Evolutionary conservation across 2,888 invertebrate species (phyloP).

Genomic region (Ochropleura leucogaster): DNA sequence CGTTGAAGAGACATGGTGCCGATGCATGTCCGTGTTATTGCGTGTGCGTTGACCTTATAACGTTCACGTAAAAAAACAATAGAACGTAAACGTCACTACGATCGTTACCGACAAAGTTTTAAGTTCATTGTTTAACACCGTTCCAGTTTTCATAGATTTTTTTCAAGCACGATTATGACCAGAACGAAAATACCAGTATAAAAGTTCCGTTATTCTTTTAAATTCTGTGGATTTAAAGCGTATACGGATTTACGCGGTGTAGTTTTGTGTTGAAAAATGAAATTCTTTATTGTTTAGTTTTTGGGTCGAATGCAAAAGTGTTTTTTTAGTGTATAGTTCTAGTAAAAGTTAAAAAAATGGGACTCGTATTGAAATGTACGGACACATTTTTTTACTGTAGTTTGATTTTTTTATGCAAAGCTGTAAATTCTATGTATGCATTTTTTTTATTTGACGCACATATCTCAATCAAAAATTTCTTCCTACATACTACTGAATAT

Average conservation of each 20-base stretch:
- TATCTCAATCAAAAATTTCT: background rate
- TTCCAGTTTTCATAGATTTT: slow-evolving; percentile 25
- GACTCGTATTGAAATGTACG: background rate
- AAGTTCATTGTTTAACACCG: slow-evolving; percentile 39
- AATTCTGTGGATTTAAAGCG: slow-evolving; percentile 19
- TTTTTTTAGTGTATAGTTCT: background rate
- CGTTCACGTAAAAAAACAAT: slow-evolving; percentile 43
- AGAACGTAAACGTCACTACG: slow-evolving; percentile 42
- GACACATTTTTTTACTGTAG: background rate
- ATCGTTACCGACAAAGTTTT: slow-evolving; percentile 36
- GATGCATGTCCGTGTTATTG: background rate
- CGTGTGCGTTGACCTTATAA: background rate
- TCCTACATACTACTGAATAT: slow-evolving; percentile 2
- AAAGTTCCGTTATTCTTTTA: slow-evolving; percentile 17
- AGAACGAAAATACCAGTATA: slow-evolving; percentile 5
- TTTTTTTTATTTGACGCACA: background rate
- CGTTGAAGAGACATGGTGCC: background rate
- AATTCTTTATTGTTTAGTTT: slow-evolving; percentile 6
- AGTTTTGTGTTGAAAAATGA: background rate
- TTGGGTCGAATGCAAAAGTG: background rate
- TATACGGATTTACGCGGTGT: slow-evolving; percentile 4
- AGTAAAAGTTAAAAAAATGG: background rate
- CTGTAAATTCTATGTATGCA: background rate
- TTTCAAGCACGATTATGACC: slow-evolving; percentile 26
- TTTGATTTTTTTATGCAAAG: background rate